Evolutionary conservation across 1,140 invertebrate species (phyloP), one percentile per base, ranked within the genome.

Genomic region (Bemisia tabaci): DNA sequence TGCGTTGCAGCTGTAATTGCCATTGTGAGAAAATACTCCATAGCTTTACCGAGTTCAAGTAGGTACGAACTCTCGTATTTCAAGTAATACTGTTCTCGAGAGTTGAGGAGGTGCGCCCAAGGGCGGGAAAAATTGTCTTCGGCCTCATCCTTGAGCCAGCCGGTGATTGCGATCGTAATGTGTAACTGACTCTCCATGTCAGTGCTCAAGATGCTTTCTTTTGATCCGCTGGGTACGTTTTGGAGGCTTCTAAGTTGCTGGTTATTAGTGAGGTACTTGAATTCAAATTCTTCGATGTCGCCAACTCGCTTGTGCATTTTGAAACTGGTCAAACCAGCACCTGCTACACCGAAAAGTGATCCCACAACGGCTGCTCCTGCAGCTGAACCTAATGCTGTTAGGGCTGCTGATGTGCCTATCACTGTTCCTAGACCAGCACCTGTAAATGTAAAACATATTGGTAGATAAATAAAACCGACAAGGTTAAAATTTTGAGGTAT

Each of bases 231-330:
- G 5, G 5, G 5, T 9, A 5, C 17, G 17, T 5, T 17, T 17
- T 5, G 5, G 17, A 9, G 5, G 5, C 17, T 17, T 9, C 17
- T 17, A 48, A 48, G 5, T 48, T 48, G 5, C 17, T 9, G 5
- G 17, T 48, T 48, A 48, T 48, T 48, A 17, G 5, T 5, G 23
- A 88, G 69, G 24, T 80, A 78, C 65, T 84, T 81, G 73, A 88
- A 87, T 61, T 77, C 79, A 78, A 88, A 88, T 73, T 88, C 85
- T 76, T 87, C 85, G n/a, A 87, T 79, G 69, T 84, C 83, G 23
- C 86, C 86, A 63, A 87, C 83, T 68, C 86, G 73, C 73, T 84
- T 86, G 65, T 87, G 83, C 86, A 88, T 88, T 77, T 87, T 87
- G 71, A 82, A 86, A 82, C 84, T 84, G 71, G 84, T 81, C 22